Evolutionary conservation across 2,888 invertebrate genomes (phyloP), one percentile per base, ranked within the genome.

Genomic region (Volucella zonaria): DNA sequence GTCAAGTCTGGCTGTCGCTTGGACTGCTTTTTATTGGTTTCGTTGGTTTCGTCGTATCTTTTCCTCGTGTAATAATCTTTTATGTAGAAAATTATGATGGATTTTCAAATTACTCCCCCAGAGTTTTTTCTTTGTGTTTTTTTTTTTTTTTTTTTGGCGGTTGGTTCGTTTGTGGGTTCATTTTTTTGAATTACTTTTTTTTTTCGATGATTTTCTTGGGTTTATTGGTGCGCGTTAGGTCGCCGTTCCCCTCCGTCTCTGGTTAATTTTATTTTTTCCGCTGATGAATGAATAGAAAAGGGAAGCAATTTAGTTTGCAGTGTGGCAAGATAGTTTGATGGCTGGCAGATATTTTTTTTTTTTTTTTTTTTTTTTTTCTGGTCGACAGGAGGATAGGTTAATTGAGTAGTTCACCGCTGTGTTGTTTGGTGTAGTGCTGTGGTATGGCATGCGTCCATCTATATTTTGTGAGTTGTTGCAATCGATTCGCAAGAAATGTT

Each of bases 1-100:
- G 10, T n/a, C 42, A 14, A n/a, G 10, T 40, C 40, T 71, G 49
- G n/a, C 43, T 51, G 52, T 73, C 18, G 58, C 51, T 71, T 47
- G 23, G 54, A 31, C 58, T 43, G 73, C 14, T 70, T 47, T 52
- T 67, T 43, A 15, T 80, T 58, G 52, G 68, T 58, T 73, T 74
- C 64, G 18, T 23, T 23, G 18, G 18, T 23, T 23, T 23, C 18
- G 18, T 23, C 18, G 74, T 83, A 85, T 85, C 85, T 85, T 81
- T 81, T 77, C 59, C 85, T 81, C 81, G 76, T 81, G 81, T 85
- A 85, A 85, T 85, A 85, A 85, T 85, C 81, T 85, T 81, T 85
- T 85, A 81, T 80, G 73, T 81, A 77, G 81, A 85, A 85, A 85
- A 85, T 85, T 85, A 85, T 85, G 81, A 85, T 85, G 81, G 85